phyloP scores from a whole-genome alignment of 2,888 invertebrate species.

The Eristalinus sepulchralis region DNA sequence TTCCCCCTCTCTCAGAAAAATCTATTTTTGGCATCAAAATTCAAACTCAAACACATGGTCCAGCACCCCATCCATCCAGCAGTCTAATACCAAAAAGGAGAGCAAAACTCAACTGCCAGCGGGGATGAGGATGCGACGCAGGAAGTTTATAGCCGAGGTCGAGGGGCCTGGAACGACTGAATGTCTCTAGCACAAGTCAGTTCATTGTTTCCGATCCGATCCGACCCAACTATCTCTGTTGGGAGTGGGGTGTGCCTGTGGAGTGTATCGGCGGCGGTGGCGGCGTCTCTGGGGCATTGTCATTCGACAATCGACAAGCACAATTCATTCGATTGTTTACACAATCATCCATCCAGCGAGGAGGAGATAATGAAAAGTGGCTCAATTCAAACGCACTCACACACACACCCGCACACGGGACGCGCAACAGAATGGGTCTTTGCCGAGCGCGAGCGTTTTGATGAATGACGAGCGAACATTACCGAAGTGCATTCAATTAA shows the following conservation, averaged over 20 bases:
- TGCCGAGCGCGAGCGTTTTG: conserved; percentile 6
- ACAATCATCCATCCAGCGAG: background rate
- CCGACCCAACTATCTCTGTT: background rate
- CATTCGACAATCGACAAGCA: background rate
- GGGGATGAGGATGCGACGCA: background rate
- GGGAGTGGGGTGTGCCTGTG: background rate
- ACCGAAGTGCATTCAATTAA: conserved; percentile 60
- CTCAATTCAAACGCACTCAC: conserved; percentile 18
- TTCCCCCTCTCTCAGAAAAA: background rate
- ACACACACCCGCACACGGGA: background rate
- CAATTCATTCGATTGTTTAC: conserved; percentile 56
- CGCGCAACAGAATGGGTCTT: background rate
- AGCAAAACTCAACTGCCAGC: background rate
- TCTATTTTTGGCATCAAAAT: background rate
- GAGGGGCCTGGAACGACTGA: background rate
- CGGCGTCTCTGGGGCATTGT: background rate
- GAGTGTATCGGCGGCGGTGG: background rate
- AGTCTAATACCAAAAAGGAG: background rate
- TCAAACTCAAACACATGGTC: background rate
- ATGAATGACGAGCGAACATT: conserved; percentile 67
- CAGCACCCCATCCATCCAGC: background rate
- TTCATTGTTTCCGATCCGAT: background rate
- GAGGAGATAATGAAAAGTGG: conserved; percentile 37
- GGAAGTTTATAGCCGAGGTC: background rate
- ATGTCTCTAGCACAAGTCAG: background rate